These are phyloP conservation scores for Proisotoma minuta DNA, from an alignment of 2,888 invertebrate species.

Conservation along the genomic window DNA sequence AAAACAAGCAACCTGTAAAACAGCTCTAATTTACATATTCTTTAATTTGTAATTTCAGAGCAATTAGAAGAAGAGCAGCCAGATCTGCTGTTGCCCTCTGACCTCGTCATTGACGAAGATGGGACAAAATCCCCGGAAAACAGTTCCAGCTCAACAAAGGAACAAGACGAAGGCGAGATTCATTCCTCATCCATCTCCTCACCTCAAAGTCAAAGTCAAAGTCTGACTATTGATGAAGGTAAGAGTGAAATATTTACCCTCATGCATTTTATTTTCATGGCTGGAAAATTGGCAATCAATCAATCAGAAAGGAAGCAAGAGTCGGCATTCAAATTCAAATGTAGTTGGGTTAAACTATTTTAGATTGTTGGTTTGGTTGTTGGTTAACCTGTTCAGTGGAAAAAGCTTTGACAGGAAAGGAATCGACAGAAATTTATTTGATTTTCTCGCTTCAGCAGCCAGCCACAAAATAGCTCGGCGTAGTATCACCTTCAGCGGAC, in stretches of 20 bases:
- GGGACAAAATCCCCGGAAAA: constrained; percentile 20
- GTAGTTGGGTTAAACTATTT: no score
- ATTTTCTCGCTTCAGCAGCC: constrained; percentile 45
- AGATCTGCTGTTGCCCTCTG: no score
- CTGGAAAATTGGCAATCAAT: no score
- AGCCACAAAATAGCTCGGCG: not conserved
- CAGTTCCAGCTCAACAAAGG: constrained; percentile 14
- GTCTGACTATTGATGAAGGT: constrained; percentile 46
- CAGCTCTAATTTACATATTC: no score
- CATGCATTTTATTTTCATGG: not conserved
- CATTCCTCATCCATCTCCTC: constrained; percentile 14
- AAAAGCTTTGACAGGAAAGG: constrained; percentile 40
- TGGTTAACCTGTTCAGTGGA: no score
- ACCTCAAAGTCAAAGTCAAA: constrained; percentile 44
- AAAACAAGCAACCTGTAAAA: no score
- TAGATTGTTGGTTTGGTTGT: no score
- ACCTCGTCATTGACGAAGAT: constrained; percentile 43
- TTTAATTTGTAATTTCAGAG: constrained; percentile 25
- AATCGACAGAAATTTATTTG: constrained; percentile 47
- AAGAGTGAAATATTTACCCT: constrained; percentile 15
- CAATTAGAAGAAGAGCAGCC: constrained; percentile 31
- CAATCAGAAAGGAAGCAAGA: no score
- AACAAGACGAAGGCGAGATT: constrained; percentile 3
- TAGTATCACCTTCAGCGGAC: not conserved
- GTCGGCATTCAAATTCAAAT: no score